Evolutionary conservation across 2,888 invertebrate genomes (phyloP).

Genomic region (Megalurothrips usitatus): DNA sequence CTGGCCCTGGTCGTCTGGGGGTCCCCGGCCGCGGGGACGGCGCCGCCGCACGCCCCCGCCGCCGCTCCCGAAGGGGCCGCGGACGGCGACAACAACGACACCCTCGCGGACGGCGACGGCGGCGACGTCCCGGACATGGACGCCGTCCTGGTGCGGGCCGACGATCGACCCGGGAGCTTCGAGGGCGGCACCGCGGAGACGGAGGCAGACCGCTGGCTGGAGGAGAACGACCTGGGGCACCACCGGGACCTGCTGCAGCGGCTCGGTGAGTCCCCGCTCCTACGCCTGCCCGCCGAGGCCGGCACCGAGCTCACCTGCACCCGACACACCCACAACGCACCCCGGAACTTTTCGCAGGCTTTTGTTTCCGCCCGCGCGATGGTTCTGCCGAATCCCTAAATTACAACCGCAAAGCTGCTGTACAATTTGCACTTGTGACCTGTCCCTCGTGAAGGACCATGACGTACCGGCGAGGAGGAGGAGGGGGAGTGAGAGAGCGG

Average conservation of each 20-base stretch:
- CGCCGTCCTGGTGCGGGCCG: not conserved
- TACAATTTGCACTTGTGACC: no score
- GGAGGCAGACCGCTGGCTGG: constrained; percentile 18
- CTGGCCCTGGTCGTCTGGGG: constrained; percentile 9
- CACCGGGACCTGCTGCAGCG: constrained; percentile 16
- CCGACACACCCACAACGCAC: no score
- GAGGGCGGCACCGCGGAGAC: not conserved
- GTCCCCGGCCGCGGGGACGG: constrained; percentile 39
- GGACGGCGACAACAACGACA: not conserved
- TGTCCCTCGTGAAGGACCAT: no score
- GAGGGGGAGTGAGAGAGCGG: no score
- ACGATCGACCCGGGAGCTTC: not conserved
- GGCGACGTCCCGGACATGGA: not conserved
- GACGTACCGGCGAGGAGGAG: no score
- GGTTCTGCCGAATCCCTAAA: no score
- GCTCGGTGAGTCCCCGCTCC: constrained; percentile 1
- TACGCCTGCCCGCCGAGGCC: no score
- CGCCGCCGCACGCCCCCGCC: constrained; percentile 38
- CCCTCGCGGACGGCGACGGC: not conserved
- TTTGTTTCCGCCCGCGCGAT: no score
- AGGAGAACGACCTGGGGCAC: not conserved
- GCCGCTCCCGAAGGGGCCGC: not conserved
- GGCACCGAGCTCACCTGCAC: no score
- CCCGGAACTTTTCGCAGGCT: no score
- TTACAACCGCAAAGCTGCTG: no score